Percentiles rank a stretch among this genome's conserved stretches.
These are phyloP conservation scores for Leuctra nigra DNA, from an alignment of 2,888 invertebrate genomes.

Conservation along the genomic window DNA sequence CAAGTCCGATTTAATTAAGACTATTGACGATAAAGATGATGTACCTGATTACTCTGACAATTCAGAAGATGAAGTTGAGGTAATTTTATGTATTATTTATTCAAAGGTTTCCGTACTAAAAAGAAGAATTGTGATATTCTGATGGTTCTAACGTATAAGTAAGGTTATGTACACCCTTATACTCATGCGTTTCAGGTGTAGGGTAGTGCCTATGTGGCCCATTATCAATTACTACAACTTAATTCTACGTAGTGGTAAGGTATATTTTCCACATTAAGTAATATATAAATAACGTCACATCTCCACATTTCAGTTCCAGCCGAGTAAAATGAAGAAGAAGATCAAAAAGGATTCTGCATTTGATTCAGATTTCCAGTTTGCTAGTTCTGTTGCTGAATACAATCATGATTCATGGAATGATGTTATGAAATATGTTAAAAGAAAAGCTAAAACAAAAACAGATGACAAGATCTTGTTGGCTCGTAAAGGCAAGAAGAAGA, in stretches of 20 bases:
- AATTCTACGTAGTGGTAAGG: slow-evolving; percentile 5
- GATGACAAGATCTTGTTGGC: slow-evolving; percentile 75
- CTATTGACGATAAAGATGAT: slow-evolving; percentile 77
- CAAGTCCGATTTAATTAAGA: slow-evolving; percentile 61
- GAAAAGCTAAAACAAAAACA: slow-evolving; percentile 70
- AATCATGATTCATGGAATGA: slow-evolving; percentile 77
- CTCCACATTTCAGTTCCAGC: slow-evolving; percentile 61
- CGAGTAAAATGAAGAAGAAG: slow-evolving; percentile 66
- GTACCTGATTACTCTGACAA: slow-evolving; percentile 69
- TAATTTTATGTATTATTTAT: slow-evolving; percentile 42
- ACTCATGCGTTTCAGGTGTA: neutral
- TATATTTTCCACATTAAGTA: slow-evolving; percentile 16
- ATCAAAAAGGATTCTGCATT: slow-evolving; percentile 66
- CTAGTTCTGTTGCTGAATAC: slow-evolving; percentile 68
- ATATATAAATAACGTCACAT: no score
- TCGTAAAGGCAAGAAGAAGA: slow-evolving; percentile 44
- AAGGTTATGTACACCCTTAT: neutral
- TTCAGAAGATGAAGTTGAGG: slow-evolving; percentile 75
- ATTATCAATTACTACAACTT: slow-evolving; percentile 1
- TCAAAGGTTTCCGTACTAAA: no score
- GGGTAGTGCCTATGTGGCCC: neutral
- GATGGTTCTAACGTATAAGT: neutral
- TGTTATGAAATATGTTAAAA: slow-evolving; percentile 68
- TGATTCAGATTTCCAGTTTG: slow-evolving; percentile 74
- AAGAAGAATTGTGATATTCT: no score